These are phyloP conservation scores for Ditula angustiorana DNA, from an alignment of 2,888 invertebrate species.

Conservation along the genomic window DNA sequence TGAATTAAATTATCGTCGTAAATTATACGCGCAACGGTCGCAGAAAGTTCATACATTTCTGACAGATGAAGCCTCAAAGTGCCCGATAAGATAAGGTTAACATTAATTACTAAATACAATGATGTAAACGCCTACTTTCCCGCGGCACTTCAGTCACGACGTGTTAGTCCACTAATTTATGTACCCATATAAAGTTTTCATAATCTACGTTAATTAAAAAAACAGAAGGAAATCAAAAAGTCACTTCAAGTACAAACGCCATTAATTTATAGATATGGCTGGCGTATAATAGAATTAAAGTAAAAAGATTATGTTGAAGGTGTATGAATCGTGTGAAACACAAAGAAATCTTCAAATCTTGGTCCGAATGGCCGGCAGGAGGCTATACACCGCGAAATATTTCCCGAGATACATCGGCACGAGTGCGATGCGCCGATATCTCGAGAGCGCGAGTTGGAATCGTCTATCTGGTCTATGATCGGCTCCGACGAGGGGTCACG, in stretches of 20 bases:
- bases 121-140: conserved; percentile 30
- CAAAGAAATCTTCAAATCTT: conserved; percentile 78
- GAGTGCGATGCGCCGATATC: conserved; percentile 83
- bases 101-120: conserved; percentile 36
- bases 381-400: conserved; percentile 74
- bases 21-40: conserved; percentile 9
- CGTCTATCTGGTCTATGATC: conserved; percentile 84
- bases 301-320: conserved; percentile 22
- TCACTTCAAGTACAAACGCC: conserved; percentile 7
- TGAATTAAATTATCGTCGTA: conserved; percentile 1
- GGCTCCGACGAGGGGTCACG: conserved; percentile 82
- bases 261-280: conserved; percentile 18
- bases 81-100: conserved; percentile 22
- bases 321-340: conserved; percentile 69
- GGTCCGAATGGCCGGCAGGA: conserved; percentile 61
- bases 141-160: conserved; percentile 29
- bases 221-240: conserved; percentile 17
- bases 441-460: conserved; percentile 76
- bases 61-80: neutral
- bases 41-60: conserved; percentile 14
- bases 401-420: conserved; percentile 82
- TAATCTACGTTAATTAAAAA: conserved; percentile 23
- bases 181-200: conserved; percentile 26
- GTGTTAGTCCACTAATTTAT: conserved; percentile 34
- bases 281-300: conserved; percentile 28